phyloP scores from a whole-genome alignment of 1,140 invertebrate species.

The Dryas iulia region DNA sequence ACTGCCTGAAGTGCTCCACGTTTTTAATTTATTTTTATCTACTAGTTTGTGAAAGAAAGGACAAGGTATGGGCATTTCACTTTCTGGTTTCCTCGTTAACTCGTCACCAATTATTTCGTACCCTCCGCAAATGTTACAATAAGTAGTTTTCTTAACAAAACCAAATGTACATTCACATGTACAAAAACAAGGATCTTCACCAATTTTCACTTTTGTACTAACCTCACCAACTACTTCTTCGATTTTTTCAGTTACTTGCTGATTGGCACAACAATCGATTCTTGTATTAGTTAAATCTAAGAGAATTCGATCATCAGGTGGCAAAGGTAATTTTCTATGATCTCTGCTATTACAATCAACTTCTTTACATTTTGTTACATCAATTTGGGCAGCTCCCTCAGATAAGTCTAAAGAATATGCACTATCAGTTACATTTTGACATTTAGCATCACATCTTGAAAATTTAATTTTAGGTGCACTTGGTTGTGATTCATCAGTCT shows the following conservation, averaged over 20 bases:
- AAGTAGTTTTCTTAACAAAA: conserved; percentile 65
- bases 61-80: conserved; percentile 53
- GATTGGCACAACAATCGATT: conserved; percentile 47
- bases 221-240: conserved; percentile 52
- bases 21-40: conserved; percentile 62
- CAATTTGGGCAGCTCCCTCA: conserved; percentile 37
- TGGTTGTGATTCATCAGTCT: conserved; percentile 19
- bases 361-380: conserved; percentile 49
- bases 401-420: conserved; percentile 46
- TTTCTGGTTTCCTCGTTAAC: conserved; percentile 28
- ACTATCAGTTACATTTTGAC: conserved; percentile 35
- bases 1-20: conserved; percentile 55
- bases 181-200: conserved; percentile 62
- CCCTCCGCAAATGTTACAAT: conserved; percentile 64
- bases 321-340: conserved; percentile 37
- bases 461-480: conserved; percentile 37
- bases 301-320: conserved; percentile 47
- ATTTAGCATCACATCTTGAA: conserved; percentile 46
- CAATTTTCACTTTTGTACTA: conserved; percentile 52
- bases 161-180: conserved; percentile 69
- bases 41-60: conserved; percentile 64
- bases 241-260: conserved; percentile 40
- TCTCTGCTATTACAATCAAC: conserved; percentile 46
- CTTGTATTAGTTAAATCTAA: conserved; percentile 47
- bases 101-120: conserved; percentile 62